phyloP scores from a whole-genome alignment of 2,113 vertebrate genomes.

The Notarius quadriscutis region DNA sequence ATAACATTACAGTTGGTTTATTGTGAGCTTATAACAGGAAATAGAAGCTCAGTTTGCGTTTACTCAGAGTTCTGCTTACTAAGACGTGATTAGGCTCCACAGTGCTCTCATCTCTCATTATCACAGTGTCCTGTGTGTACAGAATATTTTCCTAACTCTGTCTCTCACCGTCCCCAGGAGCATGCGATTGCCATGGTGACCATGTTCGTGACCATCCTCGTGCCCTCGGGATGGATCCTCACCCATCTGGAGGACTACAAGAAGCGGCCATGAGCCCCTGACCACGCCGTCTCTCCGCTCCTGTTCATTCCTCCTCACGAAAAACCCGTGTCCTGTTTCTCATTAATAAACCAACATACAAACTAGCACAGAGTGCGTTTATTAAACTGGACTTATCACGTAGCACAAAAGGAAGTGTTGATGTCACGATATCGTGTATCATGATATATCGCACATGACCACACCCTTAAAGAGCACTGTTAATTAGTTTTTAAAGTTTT shows the following conservation, averaged over 20 bases:
- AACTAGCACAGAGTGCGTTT: neutral
- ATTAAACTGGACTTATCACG: too few relatives aligned
- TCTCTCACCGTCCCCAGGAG: conserved; percentile 66
- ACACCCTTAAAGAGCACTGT: neutral
- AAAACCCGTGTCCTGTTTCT: neutral
- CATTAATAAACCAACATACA: conserved; percentile 50
- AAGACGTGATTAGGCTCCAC: neutral
- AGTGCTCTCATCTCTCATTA: neutral
- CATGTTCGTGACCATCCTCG: conserved; percentile 56
- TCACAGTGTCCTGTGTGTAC: neutral
- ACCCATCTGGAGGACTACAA: conserved; percentile 71
- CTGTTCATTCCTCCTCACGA: conserved; percentile 18
- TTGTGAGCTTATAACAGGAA: neutral
- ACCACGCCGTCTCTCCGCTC: neutral
- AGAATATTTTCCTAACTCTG: neutral
- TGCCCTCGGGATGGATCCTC: conserved; percentile 73
- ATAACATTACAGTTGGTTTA: neutral
- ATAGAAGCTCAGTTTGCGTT: neutral
- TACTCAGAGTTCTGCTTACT: neutral
- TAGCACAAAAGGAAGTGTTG: neutral
- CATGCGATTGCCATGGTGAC: conserved; percentile 50
- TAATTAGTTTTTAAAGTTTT: neutral
- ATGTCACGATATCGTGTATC: neutral
- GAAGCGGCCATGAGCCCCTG: conserved; percentile 21
- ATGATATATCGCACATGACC: neutral